A percentile compares a stretch with the other conserved stretches of the same genome.
These are phyloP conservation scores for Brachionus koreanus DNA, from an alignment of 1,140 invertebrate species.

Conservation along the genomic window DNA sequence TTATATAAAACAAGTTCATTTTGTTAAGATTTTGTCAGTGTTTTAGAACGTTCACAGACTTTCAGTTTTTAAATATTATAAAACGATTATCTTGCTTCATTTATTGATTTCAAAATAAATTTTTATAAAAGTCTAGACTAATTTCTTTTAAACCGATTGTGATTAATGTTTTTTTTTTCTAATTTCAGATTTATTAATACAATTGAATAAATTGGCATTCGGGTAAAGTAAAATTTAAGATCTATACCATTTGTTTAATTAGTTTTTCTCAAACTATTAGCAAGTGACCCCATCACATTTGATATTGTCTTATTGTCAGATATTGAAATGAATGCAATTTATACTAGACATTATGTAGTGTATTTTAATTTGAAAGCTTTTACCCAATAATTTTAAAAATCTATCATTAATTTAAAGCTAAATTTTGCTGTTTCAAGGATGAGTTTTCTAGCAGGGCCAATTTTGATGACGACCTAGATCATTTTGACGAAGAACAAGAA, in stretches of 20 bases:
- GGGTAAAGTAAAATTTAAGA: neutral
- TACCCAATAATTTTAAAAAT: neutral
- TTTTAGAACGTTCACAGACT: neutral
- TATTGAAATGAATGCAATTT: constrained; percentile 23
- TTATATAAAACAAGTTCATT: neutral
- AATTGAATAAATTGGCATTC: neutral
- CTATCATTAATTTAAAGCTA: neutral
- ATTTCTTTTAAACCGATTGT: neutral
- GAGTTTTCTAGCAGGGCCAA: neutral
- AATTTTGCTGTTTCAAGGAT: neutral
- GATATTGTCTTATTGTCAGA: neutral
- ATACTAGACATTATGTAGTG: neutral
- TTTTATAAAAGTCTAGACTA: neutral
- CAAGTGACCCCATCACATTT: neutral
- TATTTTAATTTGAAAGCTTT: neutral
- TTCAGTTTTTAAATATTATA: no score
- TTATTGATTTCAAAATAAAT: no score
- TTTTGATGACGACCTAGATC: constrained; percentile 27
- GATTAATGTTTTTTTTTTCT: neutral
- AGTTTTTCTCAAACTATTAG: neutral
- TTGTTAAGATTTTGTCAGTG: neutral
- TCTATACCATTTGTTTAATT: neutral
- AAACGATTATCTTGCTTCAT: no score
- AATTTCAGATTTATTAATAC: neutral
- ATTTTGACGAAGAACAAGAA: neutral